These are phyloP conservation scores for Drosophila sulfurigaster DNA, from an alignment of 1,140 invertebrate species.

Conservation along the genomic window DNA sequence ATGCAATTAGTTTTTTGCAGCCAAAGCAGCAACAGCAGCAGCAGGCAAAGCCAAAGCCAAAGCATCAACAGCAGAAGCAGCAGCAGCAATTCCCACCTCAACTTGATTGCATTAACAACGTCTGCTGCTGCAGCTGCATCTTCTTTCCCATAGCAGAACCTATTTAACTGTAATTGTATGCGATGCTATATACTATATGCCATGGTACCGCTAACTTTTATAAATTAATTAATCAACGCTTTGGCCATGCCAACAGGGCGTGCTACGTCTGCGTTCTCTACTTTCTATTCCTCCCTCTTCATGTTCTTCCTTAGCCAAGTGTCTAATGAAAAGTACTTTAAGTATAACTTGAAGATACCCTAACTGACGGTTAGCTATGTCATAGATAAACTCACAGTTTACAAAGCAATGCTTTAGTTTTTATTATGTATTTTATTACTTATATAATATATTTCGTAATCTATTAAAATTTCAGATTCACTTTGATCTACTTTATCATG, in stretches of 20 bases:
- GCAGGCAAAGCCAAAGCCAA: not conserved
- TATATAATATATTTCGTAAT: too few relatives aligned
- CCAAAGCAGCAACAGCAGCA: not conserved
- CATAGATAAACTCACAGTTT: too few relatives aligned
- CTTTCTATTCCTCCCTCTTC: not conserved
- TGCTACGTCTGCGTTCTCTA: conserved; percentile 14
- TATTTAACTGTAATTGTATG: conserved; percentile 63
- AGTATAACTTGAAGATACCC: not conserved
- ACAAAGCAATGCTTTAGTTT: too few relatives aligned
- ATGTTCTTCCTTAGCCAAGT: conserved; percentile 22
- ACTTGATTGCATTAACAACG: conserved; percentile 34
- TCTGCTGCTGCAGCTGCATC: not conserved
- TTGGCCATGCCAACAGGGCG: conserved; percentile 46
- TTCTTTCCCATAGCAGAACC: conserved; percentile 40
- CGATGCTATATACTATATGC: conserved; percentile 9
- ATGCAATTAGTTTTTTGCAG: conserved; percentile 67
- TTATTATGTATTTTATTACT: too few relatives aligned
- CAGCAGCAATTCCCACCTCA: conserved; percentile 35
- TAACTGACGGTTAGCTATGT: too few relatives aligned
- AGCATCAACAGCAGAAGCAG: conserved; percentile 14
- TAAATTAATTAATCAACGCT: conserved; percentile 65
- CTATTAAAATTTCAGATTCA: too few relatives aligned
- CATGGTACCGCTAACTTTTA: conserved; percentile 43
- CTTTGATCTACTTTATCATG: too few relatives aligned
- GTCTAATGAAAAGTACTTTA: not conserved